Base-by-base conservation (phyloP, 2,113 vertebrate genomes). In the Centropus bengalensis region DNA sequence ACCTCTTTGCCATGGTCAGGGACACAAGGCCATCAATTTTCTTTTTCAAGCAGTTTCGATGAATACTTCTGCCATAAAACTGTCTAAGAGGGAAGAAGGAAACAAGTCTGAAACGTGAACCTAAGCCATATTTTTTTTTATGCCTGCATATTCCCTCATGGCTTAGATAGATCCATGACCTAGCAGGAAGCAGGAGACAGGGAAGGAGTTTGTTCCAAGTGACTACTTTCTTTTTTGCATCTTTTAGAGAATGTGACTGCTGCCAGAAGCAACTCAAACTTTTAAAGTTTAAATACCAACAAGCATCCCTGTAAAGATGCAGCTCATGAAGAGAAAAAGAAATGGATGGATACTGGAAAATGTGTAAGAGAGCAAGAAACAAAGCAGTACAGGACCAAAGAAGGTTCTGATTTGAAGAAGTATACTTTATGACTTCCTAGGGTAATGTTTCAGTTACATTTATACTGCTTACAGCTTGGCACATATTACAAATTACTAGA, bases 251-350 rank as follows among this genome's bases (percentile, higher is more conserved):
- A 89, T 66, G 66, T 87, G 81, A 73, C 58, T 93, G 87, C 69
- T 68, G 36, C 58, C 60, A 91, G 75, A 49, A 84, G 38, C 17
- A 66, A 76, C 68, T 89, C 92, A 92, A 86, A 94, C 89, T 94
- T 93, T 92, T 94, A 91, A 96, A 87, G 93, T 82, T 69, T 36
- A 36, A 96, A 94, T 82, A 84, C 32, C 84, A 92, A 51, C 70
- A 87, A 89, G 70, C 55, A 47, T 85, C 81, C 69, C 33, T 38
- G 42, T 73, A 94, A 96, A 92, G 74, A 77, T 89, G 33, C 45
- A 85, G 93, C 86, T 93, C 93, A 91, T 9, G 17, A 63, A 54
- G 27, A 58, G 21, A 70, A 63, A 75, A 82, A 82, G n/a, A 91
- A 87, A 71, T 64, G 69, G 64, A 60, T 40, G 58, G 73, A 71